A percentile compares a stretch with the other conserved stretches of the same genome.
These are phyloP conservation scores for Menidia beryllina DNA, from an alignment of 2,113 vertebrate species.

Conservation along the genomic window DNA sequence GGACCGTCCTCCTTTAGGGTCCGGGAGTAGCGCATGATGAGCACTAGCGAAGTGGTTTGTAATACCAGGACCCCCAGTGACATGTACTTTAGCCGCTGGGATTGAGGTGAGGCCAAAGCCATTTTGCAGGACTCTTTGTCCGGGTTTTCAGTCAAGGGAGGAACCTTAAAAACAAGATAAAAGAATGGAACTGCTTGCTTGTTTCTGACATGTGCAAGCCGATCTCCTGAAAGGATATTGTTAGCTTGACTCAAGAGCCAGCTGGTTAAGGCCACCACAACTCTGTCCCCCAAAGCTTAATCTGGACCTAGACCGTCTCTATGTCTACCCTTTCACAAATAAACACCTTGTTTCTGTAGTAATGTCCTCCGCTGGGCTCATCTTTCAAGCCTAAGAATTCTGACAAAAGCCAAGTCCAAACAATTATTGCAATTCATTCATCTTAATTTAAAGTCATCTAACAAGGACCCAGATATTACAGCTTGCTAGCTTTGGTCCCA, in stretches of 20 bases:
- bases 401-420: no score
- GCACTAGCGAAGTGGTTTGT: slow-evolving; percentile 95
- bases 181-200: background rate
- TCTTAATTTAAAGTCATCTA: background rate
- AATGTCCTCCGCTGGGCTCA: no score
- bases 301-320: no score
- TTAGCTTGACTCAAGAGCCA: no score
- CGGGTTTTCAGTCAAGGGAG: background rate
- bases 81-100: slow-evolving; percentile 88
- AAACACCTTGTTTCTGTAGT: no score
- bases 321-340: no score
- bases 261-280: no score
- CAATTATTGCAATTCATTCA: no score
- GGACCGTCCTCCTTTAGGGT: slow-evolving; percentile 91
- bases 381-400: no score
- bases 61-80: slow-evolving; percentile 95
- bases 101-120: slow-evolving; percentile 23
- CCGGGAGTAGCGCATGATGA: slow-evolving; percentile 97
- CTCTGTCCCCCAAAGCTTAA: no score
- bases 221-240: no score
- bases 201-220: background rate
- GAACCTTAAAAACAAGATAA: slow-evolving; percentile 6
- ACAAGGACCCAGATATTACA: background rate
- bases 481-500: background rate
- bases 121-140: slow-evolving; percentile 6